phyloP scores from a whole-genome alignment of 1,140 invertebrate species.

The Brachionus angularis region DNA sequence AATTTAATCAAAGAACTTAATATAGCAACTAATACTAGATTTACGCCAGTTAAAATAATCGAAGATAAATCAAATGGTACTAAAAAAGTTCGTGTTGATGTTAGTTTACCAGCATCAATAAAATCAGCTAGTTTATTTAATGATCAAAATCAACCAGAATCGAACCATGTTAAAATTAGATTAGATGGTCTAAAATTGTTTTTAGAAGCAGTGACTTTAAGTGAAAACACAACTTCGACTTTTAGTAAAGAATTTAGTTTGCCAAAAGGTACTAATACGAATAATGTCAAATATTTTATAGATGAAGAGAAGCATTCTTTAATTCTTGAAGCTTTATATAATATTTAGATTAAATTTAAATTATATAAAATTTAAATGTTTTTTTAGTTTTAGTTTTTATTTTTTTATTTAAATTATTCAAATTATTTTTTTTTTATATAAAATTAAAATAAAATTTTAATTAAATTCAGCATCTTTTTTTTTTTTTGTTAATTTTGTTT shows the following conservation, averaged over 20 bases:
- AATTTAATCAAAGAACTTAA: constrained; percentile 22
- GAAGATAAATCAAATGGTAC: background rate
- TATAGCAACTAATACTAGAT: constrained; percentile 14
- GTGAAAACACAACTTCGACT: background rate
- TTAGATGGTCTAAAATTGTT: background rate
- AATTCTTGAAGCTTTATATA: constrained; percentile 7
- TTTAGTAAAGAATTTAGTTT: constrained; percentile 25
- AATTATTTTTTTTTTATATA: too few relatives aligned
- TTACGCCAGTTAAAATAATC: constrained; percentile 9
- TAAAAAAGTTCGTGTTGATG: background rate
- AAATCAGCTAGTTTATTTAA: constrained; percentile 16
- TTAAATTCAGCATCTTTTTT: too few relatives aligned
- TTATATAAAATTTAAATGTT: too few relatives aligned
- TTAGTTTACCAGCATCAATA: constrained; percentile 1
- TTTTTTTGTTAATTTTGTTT: too few relatives aligned
- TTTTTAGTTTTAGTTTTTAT: too few relatives aligned
- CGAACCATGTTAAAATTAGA: background rate
- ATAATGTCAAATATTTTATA: background rate
- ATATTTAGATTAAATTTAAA: constrained; percentile 9
- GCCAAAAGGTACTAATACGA: constrained; percentile 19
- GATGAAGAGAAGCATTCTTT: constrained; percentile 7
- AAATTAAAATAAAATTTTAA: too few relatives aligned
- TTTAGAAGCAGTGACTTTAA: background rate
- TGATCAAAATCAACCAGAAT: background rate
- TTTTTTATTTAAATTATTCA: too few relatives aligned